Conservation (phyloP, 2,888 invertebrate genomes). For the Rhyacophila evoluta region DNA sequence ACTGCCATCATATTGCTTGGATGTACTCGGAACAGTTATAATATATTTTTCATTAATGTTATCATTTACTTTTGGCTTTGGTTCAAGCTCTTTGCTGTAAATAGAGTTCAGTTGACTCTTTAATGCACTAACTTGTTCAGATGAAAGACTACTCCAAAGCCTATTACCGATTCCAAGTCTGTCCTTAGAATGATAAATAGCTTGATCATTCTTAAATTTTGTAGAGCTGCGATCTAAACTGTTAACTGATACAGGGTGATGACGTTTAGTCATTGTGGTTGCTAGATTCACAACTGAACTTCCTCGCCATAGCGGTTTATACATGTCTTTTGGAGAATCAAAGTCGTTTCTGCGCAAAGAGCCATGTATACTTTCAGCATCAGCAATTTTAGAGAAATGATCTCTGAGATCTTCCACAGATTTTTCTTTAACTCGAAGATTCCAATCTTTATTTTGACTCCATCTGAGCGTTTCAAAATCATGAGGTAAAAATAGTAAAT, state of each 20-base stretch:
- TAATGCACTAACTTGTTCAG: constrained; percentile 84
- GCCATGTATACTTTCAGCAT: constrained; percentile 66
- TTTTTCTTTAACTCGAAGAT: constrained; percentile 84
- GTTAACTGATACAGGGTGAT: constrained; percentile 58
- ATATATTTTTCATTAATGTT: constrained; percentile 68
- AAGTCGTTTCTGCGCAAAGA: constrained; percentile 63
- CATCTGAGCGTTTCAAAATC: constrained; percentile 81
- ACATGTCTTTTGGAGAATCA: constrained; percentile 73
- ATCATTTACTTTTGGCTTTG: constrained; percentile 61
- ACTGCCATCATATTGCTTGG: constrained; percentile 58
- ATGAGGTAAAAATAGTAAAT: constrained; percentile 84
- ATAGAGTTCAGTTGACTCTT: constrained; percentile 86
- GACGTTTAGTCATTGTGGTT: constrained; percentile 75
- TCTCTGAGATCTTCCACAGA: constrained; percentile 89
- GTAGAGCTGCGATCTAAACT: constrained; percentile 35
- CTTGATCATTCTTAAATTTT: constrained; percentile 58
- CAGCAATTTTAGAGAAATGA: constrained; percentile 76
- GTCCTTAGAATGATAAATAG: constrained; percentile 65
- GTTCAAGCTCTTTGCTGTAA: constrained; percentile 74
- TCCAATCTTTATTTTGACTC: constrained; percentile 80
- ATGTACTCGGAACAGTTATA: constrained; percentile 71
- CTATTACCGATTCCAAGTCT: constrained; percentile 78
- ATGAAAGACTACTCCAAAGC: constrained; percentile 86
- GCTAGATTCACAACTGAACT: constrained; percentile 86
- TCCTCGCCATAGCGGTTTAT: constrained; percentile 87